Evolutionary conservation across 2,888 invertebrate genomes (phyloP).

Genomic region (Odontothrips loti): DNA sequence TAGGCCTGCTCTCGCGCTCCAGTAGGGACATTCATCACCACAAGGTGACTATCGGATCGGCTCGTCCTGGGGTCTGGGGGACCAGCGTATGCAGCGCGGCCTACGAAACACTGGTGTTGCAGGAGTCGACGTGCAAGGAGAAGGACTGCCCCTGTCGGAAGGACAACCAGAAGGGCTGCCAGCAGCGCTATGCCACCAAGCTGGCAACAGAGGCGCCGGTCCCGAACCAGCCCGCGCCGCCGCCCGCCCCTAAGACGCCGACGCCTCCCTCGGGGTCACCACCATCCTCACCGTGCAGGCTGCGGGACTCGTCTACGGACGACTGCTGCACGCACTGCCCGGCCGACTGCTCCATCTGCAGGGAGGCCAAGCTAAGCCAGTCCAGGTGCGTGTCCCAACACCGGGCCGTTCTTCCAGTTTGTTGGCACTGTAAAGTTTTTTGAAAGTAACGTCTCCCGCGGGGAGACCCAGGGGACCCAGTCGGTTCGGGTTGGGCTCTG

Average conservation of each 20-base stretch:
- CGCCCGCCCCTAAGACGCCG: not conserved
- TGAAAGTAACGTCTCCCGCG: too few relatives aligned
- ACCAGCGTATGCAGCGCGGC: too few relatives aligned
- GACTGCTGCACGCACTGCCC: not conserved
- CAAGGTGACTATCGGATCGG: too few relatives aligned
- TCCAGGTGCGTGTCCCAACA: too few relatives aligned
- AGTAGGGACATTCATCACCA: too few relatives aligned
- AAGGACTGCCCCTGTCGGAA: slow-evolving; percentile 14
- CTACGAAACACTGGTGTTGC: not conserved
- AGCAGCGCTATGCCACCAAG: slow-evolving; percentile 14
- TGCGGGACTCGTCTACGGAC: not conserved
- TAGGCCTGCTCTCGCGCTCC: not conserved
- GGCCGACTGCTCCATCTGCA: not conserved
- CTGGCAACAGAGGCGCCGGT: not conserved
- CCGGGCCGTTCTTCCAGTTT: too few relatives aligned
- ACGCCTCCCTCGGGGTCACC: not conserved
- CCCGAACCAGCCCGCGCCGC: slow-evolving; percentile 4
- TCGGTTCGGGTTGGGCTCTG: too few relatives aligned
- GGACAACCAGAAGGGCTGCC: slow-evolving; percentile 18
- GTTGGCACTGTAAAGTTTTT: too few relatives aligned
- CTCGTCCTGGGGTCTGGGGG: too few relatives aligned
- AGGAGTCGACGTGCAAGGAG: not conserved
- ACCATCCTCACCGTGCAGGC: not conserved
- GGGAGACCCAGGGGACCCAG: too few relatives aligned
- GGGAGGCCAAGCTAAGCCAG: not conserved